Percentiles rank a stretch among this genome's conserved stretches.
Conservation (phyloP, 2,888 invertebrate species). For the Melinaea menophilus region DNA sequence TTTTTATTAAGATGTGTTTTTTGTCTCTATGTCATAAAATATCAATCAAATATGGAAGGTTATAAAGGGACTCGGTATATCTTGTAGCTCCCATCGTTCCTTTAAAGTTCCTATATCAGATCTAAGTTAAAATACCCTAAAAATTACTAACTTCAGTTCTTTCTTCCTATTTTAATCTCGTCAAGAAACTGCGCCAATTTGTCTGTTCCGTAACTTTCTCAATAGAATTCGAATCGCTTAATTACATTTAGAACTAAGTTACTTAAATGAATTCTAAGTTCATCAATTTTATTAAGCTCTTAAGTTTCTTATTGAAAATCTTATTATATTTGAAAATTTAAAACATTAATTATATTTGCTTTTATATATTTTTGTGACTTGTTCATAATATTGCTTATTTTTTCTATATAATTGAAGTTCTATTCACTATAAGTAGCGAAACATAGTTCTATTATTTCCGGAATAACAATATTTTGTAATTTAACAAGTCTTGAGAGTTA, state of each 20-base stretch:
- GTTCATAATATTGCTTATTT: background rate
- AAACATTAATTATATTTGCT: background rate
- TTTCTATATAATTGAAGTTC: background rate
- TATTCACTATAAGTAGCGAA: background rate
- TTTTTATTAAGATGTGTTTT: conserved; percentile 1
- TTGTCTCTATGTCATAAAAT: conserved; percentile 5
- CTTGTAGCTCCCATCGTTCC: conserved; percentile 12
- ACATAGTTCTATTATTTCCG: conserved; percentile 11
- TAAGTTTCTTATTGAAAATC: conserved; percentile 1
- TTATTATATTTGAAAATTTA: conserved; percentile 1
- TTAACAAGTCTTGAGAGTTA: conserved; percentile 25
- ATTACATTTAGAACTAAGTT: conserved; percentile 3
- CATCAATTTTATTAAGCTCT: conserved; percentile 7
- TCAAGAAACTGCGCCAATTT: background rate
- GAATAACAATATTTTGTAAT: conserved; percentile 18
- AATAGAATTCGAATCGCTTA: conserved; percentile 5
- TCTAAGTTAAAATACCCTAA: conserved; percentile 4
- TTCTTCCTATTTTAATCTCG: background rate
- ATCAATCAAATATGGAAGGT: conserved; percentile 6
- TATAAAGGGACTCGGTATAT: conserved; percentile 14
- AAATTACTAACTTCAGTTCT: background rate
- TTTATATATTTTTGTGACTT: background rate
- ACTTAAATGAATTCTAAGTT: conserved; percentile 3
- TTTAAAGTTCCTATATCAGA: conserved; percentile 15
- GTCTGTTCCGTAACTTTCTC: background rate